Evolutionary conservation across 2,797 vertebrate species (phyloP).

Genomic region (Discoglossus pictus): DNA sequence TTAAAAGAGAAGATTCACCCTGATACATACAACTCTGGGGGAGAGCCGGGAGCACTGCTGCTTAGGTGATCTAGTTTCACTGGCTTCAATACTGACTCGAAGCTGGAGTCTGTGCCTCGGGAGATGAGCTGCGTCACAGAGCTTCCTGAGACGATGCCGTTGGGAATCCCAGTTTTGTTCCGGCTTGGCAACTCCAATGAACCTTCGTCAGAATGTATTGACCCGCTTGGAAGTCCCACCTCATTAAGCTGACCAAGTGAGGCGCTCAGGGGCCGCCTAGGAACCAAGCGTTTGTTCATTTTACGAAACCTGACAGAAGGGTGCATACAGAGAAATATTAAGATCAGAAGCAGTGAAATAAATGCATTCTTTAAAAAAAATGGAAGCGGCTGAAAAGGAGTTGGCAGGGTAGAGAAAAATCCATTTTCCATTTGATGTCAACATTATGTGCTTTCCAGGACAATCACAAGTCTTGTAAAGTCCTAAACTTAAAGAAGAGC

Average conservation of each 20-base stretch:
- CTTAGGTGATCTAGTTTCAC: conserved; percentile 87
- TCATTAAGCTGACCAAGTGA: conserved; percentile 82
- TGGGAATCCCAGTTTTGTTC: conserved; percentile 85
- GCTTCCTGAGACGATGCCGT: conserved; percentile 80
- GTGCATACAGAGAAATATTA: not conserved
- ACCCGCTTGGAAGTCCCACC: conserved; percentile 80
- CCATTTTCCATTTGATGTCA: too few relatives aligned
- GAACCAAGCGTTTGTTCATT: conserved; percentile 94
- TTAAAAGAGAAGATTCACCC: not conserved
- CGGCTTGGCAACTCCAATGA: conserved; percentile 80
- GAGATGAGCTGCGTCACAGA: conserved; percentile 87
- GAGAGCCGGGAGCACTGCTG: conserved; percentile 89
- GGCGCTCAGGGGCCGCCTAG: conserved; percentile 81
- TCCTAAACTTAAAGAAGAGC: too few relatives aligned
- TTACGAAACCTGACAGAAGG: conserved; percentile 86
- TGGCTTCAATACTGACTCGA: conserved; percentile 83
- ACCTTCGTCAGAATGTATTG: conserved; percentile 86
- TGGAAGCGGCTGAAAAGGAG: too few relatives aligned
- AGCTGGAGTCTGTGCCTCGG: conserved; percentile 84
- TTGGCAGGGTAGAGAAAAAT: too few relatives aligned
- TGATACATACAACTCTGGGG: conserved; percentile 86
- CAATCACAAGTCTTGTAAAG: too few relatives aligned
- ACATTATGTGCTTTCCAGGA: too few relatives aligned
- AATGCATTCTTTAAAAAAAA: not conserved
- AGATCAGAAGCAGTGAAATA: not conserved